phyloP scores from a whole-genome alignment of 2,113 vertebrate genomes.

The Ageneiosus marmoratus region DNA sequence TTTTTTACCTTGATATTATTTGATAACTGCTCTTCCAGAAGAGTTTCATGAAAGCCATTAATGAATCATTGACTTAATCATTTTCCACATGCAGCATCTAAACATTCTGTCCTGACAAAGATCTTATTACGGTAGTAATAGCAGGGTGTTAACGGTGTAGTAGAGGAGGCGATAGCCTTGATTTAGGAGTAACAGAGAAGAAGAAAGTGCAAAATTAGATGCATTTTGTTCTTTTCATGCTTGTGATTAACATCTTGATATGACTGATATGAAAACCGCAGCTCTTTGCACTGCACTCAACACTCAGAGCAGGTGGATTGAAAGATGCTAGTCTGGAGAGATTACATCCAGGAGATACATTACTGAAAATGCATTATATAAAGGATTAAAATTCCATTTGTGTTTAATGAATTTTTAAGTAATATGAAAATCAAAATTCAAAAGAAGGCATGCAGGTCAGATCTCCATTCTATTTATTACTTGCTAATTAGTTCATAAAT shows the following conservation, averaged over 20 bases:
- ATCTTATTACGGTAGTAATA: neutral
- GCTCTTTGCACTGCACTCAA: too few relatives aligned
- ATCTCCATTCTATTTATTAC: neutral
- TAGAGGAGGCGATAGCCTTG: neutral
- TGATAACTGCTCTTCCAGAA: slow-evolving; percentile 29
- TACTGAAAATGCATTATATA: slow-evolving; percentile 10
- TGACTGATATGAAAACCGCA: too few relatives aligned
- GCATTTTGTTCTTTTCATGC: neutral
- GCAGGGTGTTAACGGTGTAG: neutral
- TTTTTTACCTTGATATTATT: slow-evolving; percentile 57
- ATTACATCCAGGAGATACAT: neutral
- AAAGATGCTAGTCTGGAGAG: neutral
- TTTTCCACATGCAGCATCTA: neutral
- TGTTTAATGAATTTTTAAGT: slow-evolving; percentile 3
- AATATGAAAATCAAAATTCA: neutral
- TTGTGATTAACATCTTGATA: slow-evolving; percentile 1
- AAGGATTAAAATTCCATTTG: slow-evolving; percentile 19
- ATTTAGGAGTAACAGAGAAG: neutral
- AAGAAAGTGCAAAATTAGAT: neutral
- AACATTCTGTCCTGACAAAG: neutral
- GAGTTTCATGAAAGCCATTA: slow-evolving; percentile 14
- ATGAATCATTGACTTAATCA: slow-evolving; percentile 42
- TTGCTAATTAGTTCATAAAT: neutral
- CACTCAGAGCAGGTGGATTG: neutral
- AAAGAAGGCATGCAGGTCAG: slow-evolving; percentile 18